phyloP scores from a whole-genome alignment of 1,140 invertebrate genomes.

The Drosophila setifemur region DNA sequence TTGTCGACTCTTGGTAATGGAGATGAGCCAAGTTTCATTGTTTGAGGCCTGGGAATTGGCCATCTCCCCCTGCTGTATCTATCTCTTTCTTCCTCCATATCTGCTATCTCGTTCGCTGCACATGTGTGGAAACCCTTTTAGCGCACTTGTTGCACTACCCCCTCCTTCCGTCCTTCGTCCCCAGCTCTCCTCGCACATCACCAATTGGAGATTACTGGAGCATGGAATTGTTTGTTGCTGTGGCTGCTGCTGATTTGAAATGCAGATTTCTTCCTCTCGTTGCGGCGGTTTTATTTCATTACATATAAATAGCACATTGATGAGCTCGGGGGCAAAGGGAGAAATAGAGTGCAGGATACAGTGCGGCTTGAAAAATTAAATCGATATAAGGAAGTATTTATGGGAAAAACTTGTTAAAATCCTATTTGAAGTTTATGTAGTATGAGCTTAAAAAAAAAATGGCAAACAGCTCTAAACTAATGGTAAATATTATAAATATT shows the following conservation, averaged over 20 bases:
- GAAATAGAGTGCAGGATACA: neutral
- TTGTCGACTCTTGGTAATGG: constrained; percentile 54
- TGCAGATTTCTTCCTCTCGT: constrained; percentile 62
- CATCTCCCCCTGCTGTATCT: too few species aligned
- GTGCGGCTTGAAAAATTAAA: constrained; percentile 7
- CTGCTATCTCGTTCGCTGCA: constrained; percentile 2
- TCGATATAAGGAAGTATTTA: neutral
- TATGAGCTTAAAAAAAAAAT: too few species aligned
- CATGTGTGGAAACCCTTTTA: constrained; percentile 51
- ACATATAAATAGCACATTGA: constrained; percentile 51
- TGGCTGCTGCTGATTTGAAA: constrained; percentile 60
- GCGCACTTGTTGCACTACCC: constrained; percentile 53
- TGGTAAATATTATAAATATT: too few species aligned
- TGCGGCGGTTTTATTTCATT: constrained; percentile 52
- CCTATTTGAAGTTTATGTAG: too few species aligned
- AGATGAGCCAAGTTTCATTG: constrained; percentile 40
- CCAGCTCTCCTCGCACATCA: neutral
- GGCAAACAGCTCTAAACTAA: too few species aligned
- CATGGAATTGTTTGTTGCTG: constrained; percentile 49
- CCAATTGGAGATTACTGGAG: constrained; percentile 60
- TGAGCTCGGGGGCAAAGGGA: constrained; percentile 19
- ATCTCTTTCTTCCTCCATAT: neutral
- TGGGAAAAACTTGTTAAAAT: too few species aligned
- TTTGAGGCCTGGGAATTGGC: constrained; percentile 54
- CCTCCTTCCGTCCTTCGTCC: neutral